These are phyloP conservation scores for Resseliella maxima DNA, from an alignment of 2,888 invertebrate species.

Conservation along the genomic window DNA sequence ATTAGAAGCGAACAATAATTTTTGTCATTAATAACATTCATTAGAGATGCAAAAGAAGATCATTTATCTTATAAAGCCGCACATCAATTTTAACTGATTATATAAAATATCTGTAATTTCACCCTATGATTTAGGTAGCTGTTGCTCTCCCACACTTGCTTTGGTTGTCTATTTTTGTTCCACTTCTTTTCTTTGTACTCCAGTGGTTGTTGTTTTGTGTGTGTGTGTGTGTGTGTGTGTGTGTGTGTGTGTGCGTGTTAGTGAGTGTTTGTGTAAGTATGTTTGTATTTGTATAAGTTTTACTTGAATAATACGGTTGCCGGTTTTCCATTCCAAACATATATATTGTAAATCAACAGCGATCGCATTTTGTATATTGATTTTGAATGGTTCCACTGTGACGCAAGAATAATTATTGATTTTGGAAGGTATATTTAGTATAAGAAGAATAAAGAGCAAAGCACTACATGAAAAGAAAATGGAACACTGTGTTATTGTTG, in stretches of 20 bases:
- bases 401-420: slow-evolving; percentile 43
- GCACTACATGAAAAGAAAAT: not conserved
- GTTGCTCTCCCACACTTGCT: not conserved
- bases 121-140: slow-evolving; percentile 37
- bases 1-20: not conserved
- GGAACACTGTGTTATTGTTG: too few relatives aligned
- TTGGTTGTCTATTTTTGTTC: not conserved
- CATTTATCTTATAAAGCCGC: slow-evolving; percentile 21
- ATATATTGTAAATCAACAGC: not conserved
- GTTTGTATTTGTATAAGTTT: too few relatives aligned
- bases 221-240: not conserved
- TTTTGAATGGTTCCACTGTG: slow-evolving; percentile 9
- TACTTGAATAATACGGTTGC: not conserved
- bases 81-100: slow-evolving; percentile 53
- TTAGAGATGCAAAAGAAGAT: slow-evolving; percentile 1
- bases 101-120: slow-evolving; percentile 28
- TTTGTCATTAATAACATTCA: slow-evolving; percentile 50
- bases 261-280: too few relatives aligned
- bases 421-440: slow-evolving; percentile 13
- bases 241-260: too few relatives aligned
- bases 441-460: not conserved
- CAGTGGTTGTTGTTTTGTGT: not conserved
- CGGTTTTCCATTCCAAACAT: not conserved
- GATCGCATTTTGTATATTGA: slow-evolving; percentile 38
- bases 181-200: not conserved